These are phyloP conservation scores for Cephus nigrinus DNA, from an alignment of 2,888 invertebrate genomes.

Conservation along the genomic window DNA sequence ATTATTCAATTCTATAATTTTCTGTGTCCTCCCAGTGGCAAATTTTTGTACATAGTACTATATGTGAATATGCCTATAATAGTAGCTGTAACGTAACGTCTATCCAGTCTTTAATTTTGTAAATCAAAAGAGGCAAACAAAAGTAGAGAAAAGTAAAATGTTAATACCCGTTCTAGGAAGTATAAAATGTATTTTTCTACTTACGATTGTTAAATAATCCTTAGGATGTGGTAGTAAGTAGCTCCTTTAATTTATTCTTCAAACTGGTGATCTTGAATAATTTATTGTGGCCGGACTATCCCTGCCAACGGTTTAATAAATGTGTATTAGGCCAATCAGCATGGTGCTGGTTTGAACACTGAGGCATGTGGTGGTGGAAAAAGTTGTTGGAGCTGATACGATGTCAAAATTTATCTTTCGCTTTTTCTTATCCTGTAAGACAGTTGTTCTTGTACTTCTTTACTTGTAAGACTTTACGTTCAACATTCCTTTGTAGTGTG, in stretches of 20 bases:
- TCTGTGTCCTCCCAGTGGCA: background rate
- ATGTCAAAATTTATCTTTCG: background rate
- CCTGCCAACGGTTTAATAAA: background rate
- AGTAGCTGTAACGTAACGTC: background rate
- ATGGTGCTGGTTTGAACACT: background rate
- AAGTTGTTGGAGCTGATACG: background rate
- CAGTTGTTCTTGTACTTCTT: background rate
- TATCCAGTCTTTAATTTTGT: background rate
- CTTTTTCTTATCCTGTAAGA: background rate
- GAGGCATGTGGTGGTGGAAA: background rate
- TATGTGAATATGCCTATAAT: background rate
- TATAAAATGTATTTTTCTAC: background rate
- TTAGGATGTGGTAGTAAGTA: background rate
- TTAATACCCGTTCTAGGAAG: background rate
- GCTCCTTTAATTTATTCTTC: background rate
- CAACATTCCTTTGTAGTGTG: background rate
- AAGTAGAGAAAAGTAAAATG: background rate
- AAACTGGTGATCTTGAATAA: background rate
- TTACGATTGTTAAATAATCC: background rate
- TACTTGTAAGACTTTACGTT: background rate
- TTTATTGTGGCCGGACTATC: background rate
- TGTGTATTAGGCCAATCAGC: no score
- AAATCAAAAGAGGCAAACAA: background rate
- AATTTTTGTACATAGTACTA: background rate
- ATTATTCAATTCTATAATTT: background rate